A percentile compares a stretch with the other conserved stretches of the same genome.
phyloP scores from a whole-genome alignment of 1,140 invertebrate genomes.

The Drosophila pseudoobscura region DNA sequence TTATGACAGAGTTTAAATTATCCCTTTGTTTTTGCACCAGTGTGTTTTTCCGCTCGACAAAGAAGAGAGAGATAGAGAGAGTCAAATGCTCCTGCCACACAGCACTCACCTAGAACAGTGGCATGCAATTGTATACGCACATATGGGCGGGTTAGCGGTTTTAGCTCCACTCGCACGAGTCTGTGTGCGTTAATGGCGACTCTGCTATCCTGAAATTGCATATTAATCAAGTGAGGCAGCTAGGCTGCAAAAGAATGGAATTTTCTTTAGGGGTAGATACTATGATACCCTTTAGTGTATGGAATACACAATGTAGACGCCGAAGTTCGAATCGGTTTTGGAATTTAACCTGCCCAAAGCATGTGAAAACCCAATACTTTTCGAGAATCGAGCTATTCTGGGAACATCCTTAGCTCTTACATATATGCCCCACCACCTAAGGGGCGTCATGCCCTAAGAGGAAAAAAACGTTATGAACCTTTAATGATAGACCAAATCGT shows the following conservation, averaged over 20 bases:
- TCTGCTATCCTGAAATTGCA: conserved; percentile 72
- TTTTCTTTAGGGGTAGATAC: background rate
- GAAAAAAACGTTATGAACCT: conserved; percentile 50
- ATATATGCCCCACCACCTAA: background rate
- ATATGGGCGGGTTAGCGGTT: conserved; percentile 50
- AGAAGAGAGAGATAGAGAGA: conserved; percentile 23
- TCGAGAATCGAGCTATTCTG: too few relatives aligned
- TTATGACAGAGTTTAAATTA: conserved; percentile 81
- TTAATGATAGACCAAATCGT: conserved; percentile 66
- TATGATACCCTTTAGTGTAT: background rate
- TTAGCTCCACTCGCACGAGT: conserved; percentile 12
- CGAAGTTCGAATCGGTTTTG: background rate
- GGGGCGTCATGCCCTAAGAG: background rate
- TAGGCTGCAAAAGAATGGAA: conserved; percentile 28
- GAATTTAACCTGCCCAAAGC: too few relatives aligned
- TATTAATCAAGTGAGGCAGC: conserved; percentile 68
- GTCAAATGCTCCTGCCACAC: too few relatives aligned
- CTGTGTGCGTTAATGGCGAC: conserved; percentile 65
- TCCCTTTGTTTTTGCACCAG: conserved; percentile 75
- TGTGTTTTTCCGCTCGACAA: conserved; percentile 68
- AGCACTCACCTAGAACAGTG: background rate
- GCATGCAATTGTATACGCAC: conserved; percentile 12
- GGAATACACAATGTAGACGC: background rate
- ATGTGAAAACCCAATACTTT: background rate
- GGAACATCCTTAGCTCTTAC: background rate